Percentiles rank a stretch among this genome's conserved stretches.
Conservation (phyloP, 2,797 vertebrate species). For the Tangara arthus region DNA sequence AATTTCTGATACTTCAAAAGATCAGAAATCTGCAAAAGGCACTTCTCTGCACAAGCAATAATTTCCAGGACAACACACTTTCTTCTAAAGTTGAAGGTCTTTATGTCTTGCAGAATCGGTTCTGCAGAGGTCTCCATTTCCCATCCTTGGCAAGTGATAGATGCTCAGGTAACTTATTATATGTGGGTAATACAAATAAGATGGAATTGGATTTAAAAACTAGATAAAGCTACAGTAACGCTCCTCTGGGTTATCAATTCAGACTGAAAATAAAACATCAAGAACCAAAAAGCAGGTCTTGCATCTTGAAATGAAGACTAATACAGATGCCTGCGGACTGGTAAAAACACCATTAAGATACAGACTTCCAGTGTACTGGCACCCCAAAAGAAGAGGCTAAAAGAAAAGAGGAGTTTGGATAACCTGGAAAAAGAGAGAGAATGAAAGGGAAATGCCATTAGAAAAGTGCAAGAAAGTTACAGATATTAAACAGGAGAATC, state of each 20-base stretch:
- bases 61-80: constrained; percentile 51
- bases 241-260: not conserved
- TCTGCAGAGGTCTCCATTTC: not conserved
- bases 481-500: not conserved
- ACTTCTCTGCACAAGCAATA: constrained; percentile 16
- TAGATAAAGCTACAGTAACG: not conserved
- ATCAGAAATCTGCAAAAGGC: constrained; percentile 45
- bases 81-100: constrained; percentile 10
- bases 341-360: not conserved
- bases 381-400: not conserved
- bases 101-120: not conserved
- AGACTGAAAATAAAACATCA: not conserved
- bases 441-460: not conserved
- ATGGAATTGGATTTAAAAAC: not conserved
- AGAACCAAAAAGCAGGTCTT: not conserved
- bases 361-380: not conserved
- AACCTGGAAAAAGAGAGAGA: not conserved
- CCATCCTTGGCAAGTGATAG: not conserved
- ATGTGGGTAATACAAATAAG: not conserved
- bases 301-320: not conserved
- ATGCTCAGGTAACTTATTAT: not conserved
- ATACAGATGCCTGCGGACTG: not conserved
- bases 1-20: not conserved
- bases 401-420: not conserved
- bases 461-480: not conserved